A percentile compares a stretch with the other conserved stretches of the same genome.
These are phyloP conservation scores for Aythya baeri DNA, from an alignment of 2,113 vertebrate species.

Conservation along the genomic window DNA sequence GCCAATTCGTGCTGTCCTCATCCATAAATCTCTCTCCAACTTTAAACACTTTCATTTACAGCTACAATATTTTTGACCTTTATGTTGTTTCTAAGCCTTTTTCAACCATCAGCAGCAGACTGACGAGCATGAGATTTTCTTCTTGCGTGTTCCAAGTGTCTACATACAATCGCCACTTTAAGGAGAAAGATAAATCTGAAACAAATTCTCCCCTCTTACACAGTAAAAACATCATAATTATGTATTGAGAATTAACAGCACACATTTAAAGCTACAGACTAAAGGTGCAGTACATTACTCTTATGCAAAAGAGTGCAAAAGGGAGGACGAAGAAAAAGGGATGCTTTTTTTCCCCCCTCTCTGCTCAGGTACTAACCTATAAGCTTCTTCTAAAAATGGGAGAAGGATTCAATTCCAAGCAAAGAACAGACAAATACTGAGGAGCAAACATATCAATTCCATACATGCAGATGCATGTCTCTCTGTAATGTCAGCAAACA, in stretches of 20 bases:
- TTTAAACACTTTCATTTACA: constrained; percentile 48
- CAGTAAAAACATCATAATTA: not conserved
- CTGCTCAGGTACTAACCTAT: not conserved
- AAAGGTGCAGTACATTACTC: not conserved
- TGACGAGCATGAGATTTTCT: not conserved
- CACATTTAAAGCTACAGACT: not conserved
- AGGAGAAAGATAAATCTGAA: not conserved
- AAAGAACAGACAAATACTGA: not conserved
- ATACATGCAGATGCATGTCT: not conserved
- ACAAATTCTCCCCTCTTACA: not conserved
- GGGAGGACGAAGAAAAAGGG: not conserved
- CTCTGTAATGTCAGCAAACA: not conserved
- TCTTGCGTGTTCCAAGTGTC: not conserved
- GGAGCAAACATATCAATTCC: not conserved
- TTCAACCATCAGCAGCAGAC: not conserved
- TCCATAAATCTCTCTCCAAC: constrained; percentile 31
- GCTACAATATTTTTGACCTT: constrained; percentile 57
- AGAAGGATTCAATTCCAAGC: not conserved
- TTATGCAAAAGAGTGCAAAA: not conserved
- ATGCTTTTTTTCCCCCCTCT: not conserved
- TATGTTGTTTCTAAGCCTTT: constrained; percentile 19
- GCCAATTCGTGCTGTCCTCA: not conserved
- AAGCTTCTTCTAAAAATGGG: not conserved
- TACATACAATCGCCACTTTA: not conserved
- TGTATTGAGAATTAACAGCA: not conserved